Percentiles rank a stretch among this genome's conserved stretches.
phyloP scores from a whole-genome alignment of 2,797 vertebrate species.

The Phataginus tricuspis region DNA sequence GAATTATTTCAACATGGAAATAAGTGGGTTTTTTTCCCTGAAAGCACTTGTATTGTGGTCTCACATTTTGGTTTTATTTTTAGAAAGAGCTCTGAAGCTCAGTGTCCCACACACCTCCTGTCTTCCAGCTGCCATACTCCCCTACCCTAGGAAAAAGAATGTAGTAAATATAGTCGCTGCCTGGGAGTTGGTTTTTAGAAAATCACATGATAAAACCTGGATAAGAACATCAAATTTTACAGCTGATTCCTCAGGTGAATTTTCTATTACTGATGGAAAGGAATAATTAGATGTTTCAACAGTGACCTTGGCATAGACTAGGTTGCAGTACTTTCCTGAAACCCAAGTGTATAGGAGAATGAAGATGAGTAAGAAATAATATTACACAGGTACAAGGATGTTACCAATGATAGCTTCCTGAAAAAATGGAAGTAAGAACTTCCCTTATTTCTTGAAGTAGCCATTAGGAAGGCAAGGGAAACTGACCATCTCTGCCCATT shows the following conservation, averaged over 20 bases:
- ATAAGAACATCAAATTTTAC: not conserved
- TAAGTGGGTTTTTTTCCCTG: not conserved
- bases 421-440: slow-evolving; percentile 15
- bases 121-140: not conserved
- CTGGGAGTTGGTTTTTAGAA: not conserved
- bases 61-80: slow-evolving; percentile 29
- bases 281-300: not conserved
- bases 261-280: not conserved
- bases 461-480: not conserved
- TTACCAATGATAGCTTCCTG: not conserved
- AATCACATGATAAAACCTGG: not conserved
- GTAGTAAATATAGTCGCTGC: not conserved
- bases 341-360: not conserved
- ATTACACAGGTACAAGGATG: not conserved
- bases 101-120: not conserved
- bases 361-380: not conserved
- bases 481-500: not conserved
- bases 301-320: not conserved
- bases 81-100: not conserved
- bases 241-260: not conserved
- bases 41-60: not conserved
- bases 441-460: not conserved
- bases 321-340: not conserved
- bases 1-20: slow-evolving; percentile 17
- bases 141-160: not conserved